Evolutionary conservation across 2,113 vertebrate species (phyloP).

Genomic region (Isichthys henryi): DNA sequence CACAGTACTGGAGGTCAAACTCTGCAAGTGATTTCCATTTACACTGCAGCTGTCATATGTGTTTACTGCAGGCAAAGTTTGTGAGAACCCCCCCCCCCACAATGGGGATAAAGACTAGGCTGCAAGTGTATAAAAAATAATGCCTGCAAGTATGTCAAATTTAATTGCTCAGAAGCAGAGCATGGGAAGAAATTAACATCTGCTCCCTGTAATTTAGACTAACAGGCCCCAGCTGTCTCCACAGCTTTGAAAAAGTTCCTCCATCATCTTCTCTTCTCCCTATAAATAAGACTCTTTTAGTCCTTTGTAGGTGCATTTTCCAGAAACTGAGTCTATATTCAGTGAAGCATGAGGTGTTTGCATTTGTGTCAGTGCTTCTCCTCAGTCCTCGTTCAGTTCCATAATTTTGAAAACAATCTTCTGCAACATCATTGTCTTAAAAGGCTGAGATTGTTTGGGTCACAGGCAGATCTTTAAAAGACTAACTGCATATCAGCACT

Average conservation of each 20-base stretch:
- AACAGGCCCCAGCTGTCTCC: constrained; percentile 24
- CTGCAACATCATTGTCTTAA: neutral
- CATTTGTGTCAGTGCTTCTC: neutral
- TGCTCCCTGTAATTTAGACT: constrained; percentile 27
- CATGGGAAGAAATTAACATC: constrained; percentile 20
- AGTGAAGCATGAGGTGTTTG: neutral
- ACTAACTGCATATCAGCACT: neutral
- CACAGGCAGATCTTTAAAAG: neutral
- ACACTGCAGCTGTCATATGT: constrained; percentile 4
- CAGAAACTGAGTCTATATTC: neutral
- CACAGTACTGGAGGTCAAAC: neutral
- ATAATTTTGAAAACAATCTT: neutral
- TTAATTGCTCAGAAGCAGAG: constrained; percentile 22
- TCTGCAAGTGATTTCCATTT: neutral
- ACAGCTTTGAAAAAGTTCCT: neutral
- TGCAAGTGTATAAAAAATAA: constrained; percentile 4
- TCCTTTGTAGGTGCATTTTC: neutral
- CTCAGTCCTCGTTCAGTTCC: neutral
- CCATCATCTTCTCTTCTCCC: neutral
- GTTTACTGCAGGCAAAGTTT: constrained; percentile 16
- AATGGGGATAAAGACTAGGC: neutral
- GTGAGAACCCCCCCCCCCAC: constrained; percentile 14
- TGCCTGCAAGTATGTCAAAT: constrained; percentile 23
- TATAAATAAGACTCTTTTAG: constrained; percentile 5
- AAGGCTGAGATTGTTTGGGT: neutral